Evolutionary conservation across 1,140 invertebrate genomes (phyloP), one percentile per base, ranked within the genome.

Genomic region (Drosophila varians): DNA sequence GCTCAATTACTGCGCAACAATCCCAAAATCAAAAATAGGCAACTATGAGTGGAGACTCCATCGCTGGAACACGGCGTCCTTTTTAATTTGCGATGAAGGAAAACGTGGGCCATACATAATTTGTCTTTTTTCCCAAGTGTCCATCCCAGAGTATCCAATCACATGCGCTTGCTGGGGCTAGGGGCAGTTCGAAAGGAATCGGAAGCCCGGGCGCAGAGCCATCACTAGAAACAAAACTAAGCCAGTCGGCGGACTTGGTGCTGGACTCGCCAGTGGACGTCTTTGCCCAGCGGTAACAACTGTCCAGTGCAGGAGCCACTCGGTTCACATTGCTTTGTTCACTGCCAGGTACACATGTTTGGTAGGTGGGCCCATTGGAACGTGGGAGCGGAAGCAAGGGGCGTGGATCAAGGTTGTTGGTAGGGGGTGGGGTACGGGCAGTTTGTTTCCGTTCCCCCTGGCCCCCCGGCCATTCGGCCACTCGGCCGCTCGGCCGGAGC

Each of bases 261-360:
- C 45, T 51, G n/a, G 40, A 42, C 58, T 42, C 34, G 45, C 25
- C 36, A 48, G 42, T 48, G 75, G 53, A 61, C 56, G 72, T 75
- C 80, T 77, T 82, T 83, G 80, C 80, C 80, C 82, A 80, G 73
- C 82, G 73, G 80, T 87, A 80, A 80, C 76, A 87, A 86, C 76
- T 86, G 80, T 86, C 82, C 80, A 60, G 60, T 42, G 62, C 80
- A 86, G 72, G 45, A 68, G 56, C 60, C 45, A 52, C 70, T 71
- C 42, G 26, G 31, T 26, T 58, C 53, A 34, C 66, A 72, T 71
- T 87, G 80, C 80, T 86, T 76, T 84, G 80, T 80, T 84, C 73
- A 40, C 75, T 58, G 26, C 19, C 38, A 53, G 36, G 46, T 65
- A 43, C 31, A 34, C 56, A 52, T 45, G 56, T 55, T 36, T 26